These are phyloP conservation scores for Leptinotarsa rubiginosa DNA, from an alignment of 2,888 invertebrate genomes.

Conservation along the genomic window DNA sequence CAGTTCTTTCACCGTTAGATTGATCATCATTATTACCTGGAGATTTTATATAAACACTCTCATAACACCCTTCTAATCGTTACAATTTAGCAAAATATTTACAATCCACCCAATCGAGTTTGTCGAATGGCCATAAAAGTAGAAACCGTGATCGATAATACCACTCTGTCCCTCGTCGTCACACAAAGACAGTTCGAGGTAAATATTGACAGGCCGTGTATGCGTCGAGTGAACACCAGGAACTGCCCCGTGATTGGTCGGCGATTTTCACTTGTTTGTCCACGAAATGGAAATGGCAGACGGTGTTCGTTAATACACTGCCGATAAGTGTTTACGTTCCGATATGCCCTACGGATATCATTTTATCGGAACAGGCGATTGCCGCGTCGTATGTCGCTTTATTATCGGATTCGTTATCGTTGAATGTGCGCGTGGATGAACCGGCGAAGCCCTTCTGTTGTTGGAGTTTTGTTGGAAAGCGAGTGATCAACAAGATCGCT, in stretches of 20 bases:
- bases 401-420: constrained; percentile 4
- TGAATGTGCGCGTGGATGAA: background rate
- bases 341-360: background rate
- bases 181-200: background rate
- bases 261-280: constrained; percentile 15
- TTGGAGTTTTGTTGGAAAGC: background rate
- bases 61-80: background rate
- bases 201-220: constrained; percentile 7
- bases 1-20: background rate
- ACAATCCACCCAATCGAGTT: background rate
- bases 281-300: constrained; percentile 14
- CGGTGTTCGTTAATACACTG: constrained; percentile 9
- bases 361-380: background rate
- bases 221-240: background rate
- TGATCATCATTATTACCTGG: background rate
- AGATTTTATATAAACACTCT: background rate
- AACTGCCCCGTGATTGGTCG: background rate
- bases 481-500: too few relatives aligned
- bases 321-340: constrained; percentile 7
- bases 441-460: background rate
- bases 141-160: constrained; percentile 10
- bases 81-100: constrained; percentile 1
- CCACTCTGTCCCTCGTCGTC: background rate
- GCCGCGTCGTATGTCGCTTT: background rate
- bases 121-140: background rate